Evolutionary conservation across 2,113 vertebrate species (phyloP).

Genomic region (Syrmaticus mikado): DNA sequence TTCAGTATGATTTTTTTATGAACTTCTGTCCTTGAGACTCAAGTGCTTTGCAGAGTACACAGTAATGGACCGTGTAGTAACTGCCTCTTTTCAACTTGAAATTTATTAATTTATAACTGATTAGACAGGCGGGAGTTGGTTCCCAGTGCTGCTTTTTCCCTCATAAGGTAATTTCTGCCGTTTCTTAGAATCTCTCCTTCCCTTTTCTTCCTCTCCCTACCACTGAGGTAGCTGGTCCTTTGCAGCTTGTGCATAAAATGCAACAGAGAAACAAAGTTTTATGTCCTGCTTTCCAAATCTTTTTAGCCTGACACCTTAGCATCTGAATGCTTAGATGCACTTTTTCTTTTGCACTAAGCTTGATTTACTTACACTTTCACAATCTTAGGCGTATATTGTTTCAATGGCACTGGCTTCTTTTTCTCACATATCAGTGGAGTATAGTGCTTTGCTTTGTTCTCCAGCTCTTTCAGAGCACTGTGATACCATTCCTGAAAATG

Average conservation of each 20-base stretch:
- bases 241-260: not conserved
- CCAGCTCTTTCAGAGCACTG: constrained; percentile 77
- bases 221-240: not conserved
- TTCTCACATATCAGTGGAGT: constrained; percentile 86
- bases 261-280: not conserved
- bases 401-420: constrained; percentile 90
- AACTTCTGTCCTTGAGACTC: not conserved
- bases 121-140: not conserved
- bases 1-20: not conserved
- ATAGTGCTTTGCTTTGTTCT: constrained; percentile 46
- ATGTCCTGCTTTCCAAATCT: not conserved
- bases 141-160: not conserved
- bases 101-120: not conserved
- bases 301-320: not conserved
- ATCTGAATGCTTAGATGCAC: not conserved
- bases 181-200: not conserved
- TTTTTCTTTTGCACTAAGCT: not conserved
- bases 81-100: not conserved
- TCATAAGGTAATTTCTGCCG: not conserved
- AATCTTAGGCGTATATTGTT: constrained; percentile 90
- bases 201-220: not conserved
- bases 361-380: constrained; percentile 91
- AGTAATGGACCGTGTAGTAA: not conserved
- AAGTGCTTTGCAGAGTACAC: not conserved
- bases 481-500: constrained; percentile 79